These are phyloP conservation scores for Eulithis prunata DNA, from an alignment of 2,888 invertebrate species.

Conservation along the genomic window DNA sequence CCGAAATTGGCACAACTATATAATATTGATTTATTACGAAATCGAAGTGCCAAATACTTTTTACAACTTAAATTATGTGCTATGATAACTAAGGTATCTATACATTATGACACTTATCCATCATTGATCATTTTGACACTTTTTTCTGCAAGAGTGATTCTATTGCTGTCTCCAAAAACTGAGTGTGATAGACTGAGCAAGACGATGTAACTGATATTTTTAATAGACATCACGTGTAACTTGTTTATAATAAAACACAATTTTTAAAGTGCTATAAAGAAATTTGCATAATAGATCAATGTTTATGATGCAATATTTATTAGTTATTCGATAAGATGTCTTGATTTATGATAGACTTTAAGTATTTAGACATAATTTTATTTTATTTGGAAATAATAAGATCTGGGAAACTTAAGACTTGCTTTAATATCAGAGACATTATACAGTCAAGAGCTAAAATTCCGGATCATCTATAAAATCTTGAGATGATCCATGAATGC, in stretches of 20 bases:
- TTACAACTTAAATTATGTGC: slow-evolving; percentile 52
- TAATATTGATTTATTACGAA: slow-evolving; percentile 42
- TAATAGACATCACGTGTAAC: slow-evolving; percentile 42
- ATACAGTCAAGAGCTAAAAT: not conserved
- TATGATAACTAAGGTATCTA: slow-evolving; percentile 44
- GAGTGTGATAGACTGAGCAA: slow-evolving; percentile 28
- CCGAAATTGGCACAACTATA: slow-evolving; percentile 5
- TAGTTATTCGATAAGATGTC: slow-evolving; percentile 52
- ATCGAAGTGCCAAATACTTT: slow-evolving; percentile 55
- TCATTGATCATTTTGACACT: slow-evolving; percentile 51
- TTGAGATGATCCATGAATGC: too few relatives aligned
- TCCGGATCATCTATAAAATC: too few relatives aligned
- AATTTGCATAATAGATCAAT: slow-evolving; percentile 57
- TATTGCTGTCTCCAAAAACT: slow-evolving; percentile 24
- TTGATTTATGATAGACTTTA: slow-evolving; percentile 55
- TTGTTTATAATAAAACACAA: slow-evolving; percentile 53
- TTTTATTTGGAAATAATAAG: slow-evolving; percentile 52
- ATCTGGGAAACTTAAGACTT: slow-evolving; percentile 36
- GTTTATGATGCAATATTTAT: slow-evolving; percentile 55
- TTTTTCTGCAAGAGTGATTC: slow-evolving; percentile 22
- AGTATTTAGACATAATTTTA: slow-evolving; percentile 49
- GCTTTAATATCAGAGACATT: slow-evolving; percentile 23
- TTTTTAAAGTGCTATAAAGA: slow-evolving; percentile 54
- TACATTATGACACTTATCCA: slow-evolving; percentile 49
- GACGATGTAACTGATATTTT: slow-evolving; percentile 38